phyloP scores from a whole-genome alignment of 2,888 invertebrate genomes.

The Phragmatobia fuliginosa region DNA sequence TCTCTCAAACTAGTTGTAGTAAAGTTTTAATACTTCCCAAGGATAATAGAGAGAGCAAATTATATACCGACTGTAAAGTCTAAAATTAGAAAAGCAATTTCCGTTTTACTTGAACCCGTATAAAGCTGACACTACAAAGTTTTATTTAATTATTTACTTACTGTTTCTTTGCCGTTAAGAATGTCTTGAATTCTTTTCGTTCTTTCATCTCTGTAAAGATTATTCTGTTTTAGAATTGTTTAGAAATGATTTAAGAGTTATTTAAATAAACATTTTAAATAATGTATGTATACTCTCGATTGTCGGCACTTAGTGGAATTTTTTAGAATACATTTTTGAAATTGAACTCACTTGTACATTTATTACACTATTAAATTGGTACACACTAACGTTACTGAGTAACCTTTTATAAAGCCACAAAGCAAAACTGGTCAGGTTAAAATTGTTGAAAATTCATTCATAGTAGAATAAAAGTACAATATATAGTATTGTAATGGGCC shows the following conservation, averaged over 20 bases:
- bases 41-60: background rate
- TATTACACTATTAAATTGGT: too few species aligned
- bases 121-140: background rate
- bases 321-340: too few species aligned
- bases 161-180: constrained; percentile 11
- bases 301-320: too few species aligned
- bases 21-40: background rate
- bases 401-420: too few species aligned
- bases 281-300: too few species aligned
- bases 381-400: too few species aligned
- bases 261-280: too few species aligned
- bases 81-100: background rate
- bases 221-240: background rate
- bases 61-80: background rate
- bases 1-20: background rate
- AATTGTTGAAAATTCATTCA: too few species aligned
- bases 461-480: too few species aligned
- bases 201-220: constrained; percentile 9
- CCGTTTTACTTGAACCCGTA: background rate
- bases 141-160: constrained; percentile 9
- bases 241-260: background rate
- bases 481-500: too few species aligned
- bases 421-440: too few species aligned
- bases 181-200: constrained; percentile 17
- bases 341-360: too few species aligned